A percentile compares a stretch with the other conserved stretches of the same genome.
Conservation (phyloP, 1,140 invertebrate genomes). For the Lethocerus indicus region DNA sequence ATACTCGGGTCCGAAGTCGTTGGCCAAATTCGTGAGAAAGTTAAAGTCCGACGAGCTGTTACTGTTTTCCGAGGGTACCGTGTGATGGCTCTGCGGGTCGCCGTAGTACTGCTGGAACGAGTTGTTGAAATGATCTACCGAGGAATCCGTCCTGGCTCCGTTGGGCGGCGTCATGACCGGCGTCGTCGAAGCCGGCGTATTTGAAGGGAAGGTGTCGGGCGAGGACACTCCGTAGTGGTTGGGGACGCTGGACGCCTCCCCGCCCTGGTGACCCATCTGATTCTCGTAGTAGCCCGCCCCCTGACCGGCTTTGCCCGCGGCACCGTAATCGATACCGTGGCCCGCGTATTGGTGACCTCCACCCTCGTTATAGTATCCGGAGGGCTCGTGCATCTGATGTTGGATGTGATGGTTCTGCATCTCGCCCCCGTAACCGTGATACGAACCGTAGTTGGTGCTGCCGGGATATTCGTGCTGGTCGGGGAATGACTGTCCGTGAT, state of each 20-base stretch:
- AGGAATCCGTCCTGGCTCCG: conserved; percentile 33
- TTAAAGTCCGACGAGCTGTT: conserved; percentile 84
- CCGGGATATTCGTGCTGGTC: no score
- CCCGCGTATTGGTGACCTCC: no score
- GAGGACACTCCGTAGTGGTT: conserved; percentile 23
- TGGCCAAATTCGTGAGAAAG: conserved; percentile 75
- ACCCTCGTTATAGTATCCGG: no score
- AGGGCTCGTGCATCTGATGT: no score
- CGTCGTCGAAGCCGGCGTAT: conserved; percentile 25
- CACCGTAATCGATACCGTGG: no score
- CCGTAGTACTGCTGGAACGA: conserved; percentile 51
- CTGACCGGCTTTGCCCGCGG: conserved; percentile 1
- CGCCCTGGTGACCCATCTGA: conserved; percentile 26
- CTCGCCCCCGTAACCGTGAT: no score
- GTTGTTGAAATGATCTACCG: conserved; percentile 39
- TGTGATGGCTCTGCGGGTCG: conserved; percentile 25
- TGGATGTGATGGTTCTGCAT: no score
- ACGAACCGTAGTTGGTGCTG: no score
- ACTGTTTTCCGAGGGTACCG: conserved; percentile 50
- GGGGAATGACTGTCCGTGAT: no score
- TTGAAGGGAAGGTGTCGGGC: conserved; percentile 16
- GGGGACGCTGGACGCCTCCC: conserved; percentile 29
- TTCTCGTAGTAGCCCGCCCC: conserved; percentile 27
- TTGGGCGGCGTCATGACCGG: conserved; percentile 36
- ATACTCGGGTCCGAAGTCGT: conserved; percentile 81